phyloP scores from a whole-genome alignment of 2,113 vertebrate genomes.

The Dromas ardeola region DNA sequence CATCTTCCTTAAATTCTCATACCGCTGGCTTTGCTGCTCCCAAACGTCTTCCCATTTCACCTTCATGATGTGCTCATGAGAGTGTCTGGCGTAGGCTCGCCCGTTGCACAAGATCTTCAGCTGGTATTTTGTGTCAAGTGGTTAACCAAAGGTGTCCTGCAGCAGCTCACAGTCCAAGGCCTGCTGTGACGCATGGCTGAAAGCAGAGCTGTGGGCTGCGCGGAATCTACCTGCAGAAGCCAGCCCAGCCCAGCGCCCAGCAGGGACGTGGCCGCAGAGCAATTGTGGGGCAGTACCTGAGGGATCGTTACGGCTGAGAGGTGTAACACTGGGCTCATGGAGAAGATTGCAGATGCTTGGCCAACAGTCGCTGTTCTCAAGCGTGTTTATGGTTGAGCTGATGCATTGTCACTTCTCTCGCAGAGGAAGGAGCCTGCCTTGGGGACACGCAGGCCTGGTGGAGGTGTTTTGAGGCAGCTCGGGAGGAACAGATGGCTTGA shows the following conservation, averaged over 20 bases:
- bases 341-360: neutral
- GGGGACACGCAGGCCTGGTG: too few species aligned
- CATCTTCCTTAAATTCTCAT: neutral
- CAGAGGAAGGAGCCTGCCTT: neutral
- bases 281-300: too few species aligned
- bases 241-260: too few species aligned
- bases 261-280: rapidly evolving
- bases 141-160: neutral
- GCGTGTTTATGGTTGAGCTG: too few species aligned
- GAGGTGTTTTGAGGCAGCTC: neutral
- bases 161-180: neutral
- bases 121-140: neutral
- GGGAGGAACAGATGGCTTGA: neutral
- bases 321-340: neutral
- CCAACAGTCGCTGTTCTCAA: neutral
- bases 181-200: neutral
- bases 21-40: neutral
- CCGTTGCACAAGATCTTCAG: neutral
- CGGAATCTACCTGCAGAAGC: neutral
- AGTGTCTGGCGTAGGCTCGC: too few species aligned
- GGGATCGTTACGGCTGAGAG: neutral
- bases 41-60: rapidly evolving
- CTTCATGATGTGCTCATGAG: rapidly evolving
- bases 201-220: neutral
- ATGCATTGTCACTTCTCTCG: neutral